phyloP scores from a whole-genome alignment of 2,797 vertebrate species.

The Molossus molossus region DNA sequence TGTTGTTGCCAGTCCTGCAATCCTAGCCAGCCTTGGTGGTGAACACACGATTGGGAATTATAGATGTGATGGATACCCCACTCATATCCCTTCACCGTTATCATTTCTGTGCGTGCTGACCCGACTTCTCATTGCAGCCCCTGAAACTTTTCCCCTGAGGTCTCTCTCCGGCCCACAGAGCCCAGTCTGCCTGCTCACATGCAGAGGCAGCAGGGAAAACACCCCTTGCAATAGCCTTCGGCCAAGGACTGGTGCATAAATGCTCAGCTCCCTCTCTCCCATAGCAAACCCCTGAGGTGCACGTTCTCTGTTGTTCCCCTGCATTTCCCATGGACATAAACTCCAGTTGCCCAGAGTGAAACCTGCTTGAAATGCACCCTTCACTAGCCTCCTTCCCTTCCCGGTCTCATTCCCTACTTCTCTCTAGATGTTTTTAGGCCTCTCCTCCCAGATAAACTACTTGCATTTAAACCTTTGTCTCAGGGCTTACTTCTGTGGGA shows the following conservation, averaged over 20 bases:
- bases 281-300: too few relatives aligned
- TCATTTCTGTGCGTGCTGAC: not conserved
- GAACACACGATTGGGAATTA: not conserved
- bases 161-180: not conserved
- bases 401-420: not conserved
- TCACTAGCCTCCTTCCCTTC: not conserved
- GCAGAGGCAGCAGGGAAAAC: not conserved
- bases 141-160: not conserved
- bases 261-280: not conserved
- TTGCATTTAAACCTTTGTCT: not conserved
- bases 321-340: too few relatives aligned
- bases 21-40: not conserved
- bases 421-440: not conserved
- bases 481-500: not conserved
- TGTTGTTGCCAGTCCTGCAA: not conserved
- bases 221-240: not conserved
- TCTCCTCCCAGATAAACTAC: not conserved
- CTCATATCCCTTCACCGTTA: not conserved
- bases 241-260: not conserved
- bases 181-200: not conserved
- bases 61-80: not conserved
- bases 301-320: not conserved
- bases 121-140: not conserved
- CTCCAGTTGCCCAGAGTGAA: fast-evolving
- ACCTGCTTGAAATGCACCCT: not conserved